Evolutionary conservation across 2,797 vertebrate species (phyloP), one percentile per base, ranked within the genome.

Genomic region (Perodicticus potto): DNA sequence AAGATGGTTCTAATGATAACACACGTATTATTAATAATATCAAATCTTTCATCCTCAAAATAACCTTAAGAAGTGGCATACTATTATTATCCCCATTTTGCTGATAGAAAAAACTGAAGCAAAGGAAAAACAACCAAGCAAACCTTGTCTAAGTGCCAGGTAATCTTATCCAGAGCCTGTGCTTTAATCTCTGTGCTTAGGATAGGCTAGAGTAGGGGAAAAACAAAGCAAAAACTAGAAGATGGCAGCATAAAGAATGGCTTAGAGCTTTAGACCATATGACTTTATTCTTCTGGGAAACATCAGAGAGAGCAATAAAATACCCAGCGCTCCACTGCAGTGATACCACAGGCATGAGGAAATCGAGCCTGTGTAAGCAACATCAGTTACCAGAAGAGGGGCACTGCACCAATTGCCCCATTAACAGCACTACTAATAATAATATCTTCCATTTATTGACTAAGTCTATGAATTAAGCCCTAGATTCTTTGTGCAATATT

Each of bases 301-400:
- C 69, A 34, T 84, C 22, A 61, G 12, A 25, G 17, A 82, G 61
- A 2, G 14, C 2, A 25, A 25, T 55, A 34, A 83, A 45, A 8
- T 29, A 2, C 45, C n/a, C 37, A 25, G 17, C 73, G 10, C 63
- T 81, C 19, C 25, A 40, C 17, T 53, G 8, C 17, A 87, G 3
- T 0, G 0, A 25, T 40, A 32, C 67, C 45, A 57, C 20, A n/a
- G 6, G 32, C 27, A 55, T 0, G 5, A 55, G 2, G 5, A 45
- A 65, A 49, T 65, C 2, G 11, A 12, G 7, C 55, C 55, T 61
- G 9, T 59, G 27, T n/a, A 8, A n/a, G 12, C 57, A 45, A 25
- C 12, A 27, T 11, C 6, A 23, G 6, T 63, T 32, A 27, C 13
- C 14, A 73, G 3, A 10, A 32, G 77, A 45, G 73, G 13, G 37